Evolutionary conservation across 2,797 vertebrate genomes (phyloP).

Genomic region (Gymnothorax reevesii): DNA sequence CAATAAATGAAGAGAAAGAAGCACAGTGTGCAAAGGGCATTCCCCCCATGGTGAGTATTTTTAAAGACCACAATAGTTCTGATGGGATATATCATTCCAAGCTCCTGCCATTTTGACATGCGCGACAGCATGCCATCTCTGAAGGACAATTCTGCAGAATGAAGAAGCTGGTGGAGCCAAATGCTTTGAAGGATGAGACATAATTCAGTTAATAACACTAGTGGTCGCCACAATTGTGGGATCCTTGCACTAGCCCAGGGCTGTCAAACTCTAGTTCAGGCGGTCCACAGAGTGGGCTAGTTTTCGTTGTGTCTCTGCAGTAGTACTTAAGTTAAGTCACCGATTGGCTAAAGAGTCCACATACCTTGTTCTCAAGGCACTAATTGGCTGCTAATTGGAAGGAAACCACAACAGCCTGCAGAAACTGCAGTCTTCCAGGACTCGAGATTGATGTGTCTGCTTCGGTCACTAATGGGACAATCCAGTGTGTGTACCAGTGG

Average conservation of each 20-base stretch:
- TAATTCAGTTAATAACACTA: not conserved
- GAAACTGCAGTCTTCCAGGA: no score
- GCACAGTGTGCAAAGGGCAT: constrained; percentile 14
- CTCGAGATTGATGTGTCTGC: no score
- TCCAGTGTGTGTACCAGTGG: no score
- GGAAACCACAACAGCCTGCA: no score
- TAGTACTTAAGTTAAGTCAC: no score
- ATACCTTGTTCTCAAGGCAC: no score
- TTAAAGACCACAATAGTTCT: constrained; percentile 17
- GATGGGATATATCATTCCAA: not conserved
- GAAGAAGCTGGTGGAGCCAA: not conserved
- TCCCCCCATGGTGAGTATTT: not conserved
- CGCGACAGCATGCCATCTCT: not conserved
- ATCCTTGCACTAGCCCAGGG: not conserved
- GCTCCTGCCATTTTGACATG: not conserved
- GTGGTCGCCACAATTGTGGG: not conserved
- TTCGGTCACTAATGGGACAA: no score
- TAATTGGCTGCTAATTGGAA: no score
- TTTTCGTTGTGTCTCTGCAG: no score
- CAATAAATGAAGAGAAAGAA: not conserved
- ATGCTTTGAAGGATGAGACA: not conserved
- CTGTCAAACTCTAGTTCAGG: no score
- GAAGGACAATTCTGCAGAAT: not conserved
- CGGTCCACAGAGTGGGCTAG: no score
- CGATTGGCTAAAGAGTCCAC: no score